These are phyloP conservation scores for Drosophila ogumai DNA, from an alignment of 1,140 invertebrate species.

Conservation along the genomic window DNA sequence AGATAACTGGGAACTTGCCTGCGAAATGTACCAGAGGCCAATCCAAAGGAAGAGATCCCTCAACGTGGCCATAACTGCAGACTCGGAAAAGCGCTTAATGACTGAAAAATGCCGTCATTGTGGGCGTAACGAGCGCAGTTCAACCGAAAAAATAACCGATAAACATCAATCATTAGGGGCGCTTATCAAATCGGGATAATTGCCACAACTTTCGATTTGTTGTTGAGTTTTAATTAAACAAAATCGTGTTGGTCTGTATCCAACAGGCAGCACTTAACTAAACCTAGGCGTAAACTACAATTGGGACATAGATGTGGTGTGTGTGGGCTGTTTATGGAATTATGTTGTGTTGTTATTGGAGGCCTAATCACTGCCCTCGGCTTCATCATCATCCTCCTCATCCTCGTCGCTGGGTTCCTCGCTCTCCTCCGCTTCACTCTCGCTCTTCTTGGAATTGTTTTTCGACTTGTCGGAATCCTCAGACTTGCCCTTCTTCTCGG, in stretches of 20 bases:
- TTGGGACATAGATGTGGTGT: slow-evolving; percentile 19
- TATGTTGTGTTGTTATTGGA: slow-evolving; percentile 20
- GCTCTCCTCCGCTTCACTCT: slow-evolving; percentile 61
- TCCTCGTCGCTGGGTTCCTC: slow-evolving; percentile 57
- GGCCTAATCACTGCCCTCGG: slow-evolving; percentile 75
- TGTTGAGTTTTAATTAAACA: slow-evolving; percentile 36
- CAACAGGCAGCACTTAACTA: slow-evolving; percentile 39
- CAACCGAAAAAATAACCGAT: slow-evolving; percentile 24
- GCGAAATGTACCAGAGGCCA: slow-evolving; percentile 35
- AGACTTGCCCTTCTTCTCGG: slow-evolving; percentile 61
- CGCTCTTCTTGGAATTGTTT: slow-evolving; percentile 54
- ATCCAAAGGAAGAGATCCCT: slow-evolving; percentile 24
- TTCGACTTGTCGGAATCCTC: slow-evolving; percentile 38
- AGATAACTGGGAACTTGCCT: slow-evolving; percentile 45
- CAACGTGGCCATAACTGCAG: slow-evolving; percentile 33
- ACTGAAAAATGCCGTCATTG: slow-evolving; percentile 33
- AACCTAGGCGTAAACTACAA: slow-evolving; percentile 34
- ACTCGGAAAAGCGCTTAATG: slow-evolving; percentile 5
- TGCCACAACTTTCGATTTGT: slow-evolving; percentile 15
- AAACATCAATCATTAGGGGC: slow-evolving; percentile 31
- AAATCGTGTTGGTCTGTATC: slow-evolving; percentile 40
- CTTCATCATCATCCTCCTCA: slow-evolving; percentile 60
- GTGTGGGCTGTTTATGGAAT: slow-evolving; percentile 39
- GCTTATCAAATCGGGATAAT: slow-evolving; percentile 37
- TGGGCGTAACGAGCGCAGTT: slow-evolving; percentile 2